phyloP scores from a whole-genome alignment of 2,888 invertebrate species.

The Caenorhabditis imperialis region DNA sequence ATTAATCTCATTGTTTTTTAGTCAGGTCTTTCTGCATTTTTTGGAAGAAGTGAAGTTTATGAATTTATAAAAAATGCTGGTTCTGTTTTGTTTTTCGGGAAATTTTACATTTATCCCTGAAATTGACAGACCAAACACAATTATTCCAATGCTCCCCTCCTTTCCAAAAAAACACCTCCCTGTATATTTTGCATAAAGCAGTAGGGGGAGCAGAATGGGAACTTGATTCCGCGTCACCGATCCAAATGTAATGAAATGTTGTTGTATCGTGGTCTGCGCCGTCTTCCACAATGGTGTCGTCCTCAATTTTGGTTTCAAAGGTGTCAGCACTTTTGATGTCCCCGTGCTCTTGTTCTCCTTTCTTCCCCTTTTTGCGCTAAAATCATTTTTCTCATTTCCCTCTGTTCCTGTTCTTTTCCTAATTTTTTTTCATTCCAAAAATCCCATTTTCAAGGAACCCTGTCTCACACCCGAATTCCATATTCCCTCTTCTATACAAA shows the following conservation, averaged over 20 bases:
- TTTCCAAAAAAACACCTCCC: constrained; percentile 3
- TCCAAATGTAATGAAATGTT: constrained; percentile 62
- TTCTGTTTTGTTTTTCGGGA: not conserved
- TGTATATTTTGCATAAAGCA: not conserved
- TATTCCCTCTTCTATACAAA: constrained; percentile 11
- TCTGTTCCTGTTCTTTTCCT: constrained; percentile 5
- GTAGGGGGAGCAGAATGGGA: constrained; percentile 44
- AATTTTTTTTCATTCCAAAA: constrained; percentile 13
- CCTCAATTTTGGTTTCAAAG: constrained; percentile 55
- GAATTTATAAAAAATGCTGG: not conserved
- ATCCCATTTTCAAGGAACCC: constrained; percentile 30
- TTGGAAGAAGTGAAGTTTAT: constrained; percentile 25
- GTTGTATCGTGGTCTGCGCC: constrained; percentile 51
- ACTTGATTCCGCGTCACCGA: constrained; percentile 61
- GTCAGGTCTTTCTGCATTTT: constrained; percentile 36
- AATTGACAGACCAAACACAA: constrained; percentile 46
- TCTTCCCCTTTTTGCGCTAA: constrained; percentile 4
- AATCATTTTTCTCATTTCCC: no score
- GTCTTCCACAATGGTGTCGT: constrained; percentile 50
- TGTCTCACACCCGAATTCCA: constrained; percentile 6
- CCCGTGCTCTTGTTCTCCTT: no score
- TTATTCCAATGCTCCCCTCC: constrained; percentile 37
- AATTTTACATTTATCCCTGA: constrained; percentile 22
- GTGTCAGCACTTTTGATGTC: constrained; percentile 50
- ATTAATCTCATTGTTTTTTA: constrained; percentile 48